These are phyloP conservation scores for Rhagium mordax DNA, from an alignment of 2,888 invertebrate genomes.

Conservation along the genomic window DNA sequence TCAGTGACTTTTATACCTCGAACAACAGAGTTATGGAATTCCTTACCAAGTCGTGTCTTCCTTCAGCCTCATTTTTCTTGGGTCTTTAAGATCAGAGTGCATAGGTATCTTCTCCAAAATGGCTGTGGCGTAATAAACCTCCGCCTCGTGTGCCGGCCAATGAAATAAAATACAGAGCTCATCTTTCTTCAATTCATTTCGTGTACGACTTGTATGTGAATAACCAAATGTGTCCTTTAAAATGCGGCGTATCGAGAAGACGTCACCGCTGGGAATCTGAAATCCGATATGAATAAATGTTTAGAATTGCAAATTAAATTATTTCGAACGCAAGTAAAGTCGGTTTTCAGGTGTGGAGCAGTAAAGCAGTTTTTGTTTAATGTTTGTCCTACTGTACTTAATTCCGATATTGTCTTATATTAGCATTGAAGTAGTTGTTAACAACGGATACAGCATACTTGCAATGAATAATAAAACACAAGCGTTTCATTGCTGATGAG, in stretches of 20 bases:
- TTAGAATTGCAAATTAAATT: not conserved
- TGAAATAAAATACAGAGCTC: too few species aligned
- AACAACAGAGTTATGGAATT: too few species aligned
- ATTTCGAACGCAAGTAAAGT: not conserved
- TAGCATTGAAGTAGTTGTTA: slow-evolving; percentile 26
- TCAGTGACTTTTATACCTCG: too few species aligned
- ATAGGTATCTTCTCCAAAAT: too few species aligned
- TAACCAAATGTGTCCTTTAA: not conserved
- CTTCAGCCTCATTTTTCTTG: too few species aligned
- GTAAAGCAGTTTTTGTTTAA: not conserved
- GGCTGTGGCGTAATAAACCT: too few species aligned
- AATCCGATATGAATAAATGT: not conserved
- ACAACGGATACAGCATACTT: slow-evolving; percentile 19
- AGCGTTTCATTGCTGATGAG: slow-evolving; percentile 12
- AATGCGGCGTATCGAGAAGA: not conserved
- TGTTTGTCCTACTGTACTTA: slow-evolving; percentile 27
- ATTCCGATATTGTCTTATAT: slow-evolving; percentile 22
- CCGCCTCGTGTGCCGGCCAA: too few species aligned
- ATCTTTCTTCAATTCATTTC: too few species aligned
- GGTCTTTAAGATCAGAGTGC: too few species aligned
- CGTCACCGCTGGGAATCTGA: not conserved
- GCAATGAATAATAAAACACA: slow-evolving; percentile 4
- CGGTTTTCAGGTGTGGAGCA: slow-evolving; percentile 2
- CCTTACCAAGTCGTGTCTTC: too few species aligned
- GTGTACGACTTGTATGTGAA: too few species aligned